Evolutionary conservation across 2,888 invertebrate genomes (phyloP), one percentile per base, ranked within the genome.

Genomic region (Tachina lurida): DNA sequence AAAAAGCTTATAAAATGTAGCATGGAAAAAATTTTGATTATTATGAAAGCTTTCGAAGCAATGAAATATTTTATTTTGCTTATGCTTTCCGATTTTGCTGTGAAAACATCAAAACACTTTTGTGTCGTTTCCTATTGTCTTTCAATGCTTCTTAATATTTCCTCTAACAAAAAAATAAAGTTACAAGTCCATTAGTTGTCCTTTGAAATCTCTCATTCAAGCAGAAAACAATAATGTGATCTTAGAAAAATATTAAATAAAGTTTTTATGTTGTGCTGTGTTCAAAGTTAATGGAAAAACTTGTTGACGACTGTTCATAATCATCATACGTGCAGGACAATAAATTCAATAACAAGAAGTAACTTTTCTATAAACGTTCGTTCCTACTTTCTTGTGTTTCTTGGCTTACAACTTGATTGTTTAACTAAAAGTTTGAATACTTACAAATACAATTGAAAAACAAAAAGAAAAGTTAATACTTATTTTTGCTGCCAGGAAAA

Each of bases 281-380:
- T 41, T 22, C 22, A 63, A n/a, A 65, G 65, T 56, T 84, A 84
- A 84, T 84, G 83, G 77, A 67, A 78, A 78, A 78, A 84, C 77
- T 84, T 73, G 54, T 68, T 31, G n/a, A 54, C 54, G 60, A 52
- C 39, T 73, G 39, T 67, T 67, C 31, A 60, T 73, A 78, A 45
- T 60, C 31, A 52, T 60, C 31, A 52, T 60, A 77, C 77, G 83
- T 74, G 77, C 67, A 52, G 60, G 73, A 83, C 76, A 77, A 71
- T 67, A 77, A 77, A 67, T 12, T 54, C 43, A 71, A 58, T n/a
- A 54, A 75, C 41, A 13, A 31, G 7, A 7, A 31, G 31, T 31
- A 31, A 31, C 31, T 31, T 31, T 31, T 31, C 0, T 31, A 1
- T 31, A 31, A 31, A 31, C 5, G 31, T 31, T 7, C 31, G 31